Evolutionary conservation across 2,797 vertebrate genomes (phyloP), one percentile per base, ranked within the genome.

Genomic region (Chaetodon trifasciatus): DNA sequence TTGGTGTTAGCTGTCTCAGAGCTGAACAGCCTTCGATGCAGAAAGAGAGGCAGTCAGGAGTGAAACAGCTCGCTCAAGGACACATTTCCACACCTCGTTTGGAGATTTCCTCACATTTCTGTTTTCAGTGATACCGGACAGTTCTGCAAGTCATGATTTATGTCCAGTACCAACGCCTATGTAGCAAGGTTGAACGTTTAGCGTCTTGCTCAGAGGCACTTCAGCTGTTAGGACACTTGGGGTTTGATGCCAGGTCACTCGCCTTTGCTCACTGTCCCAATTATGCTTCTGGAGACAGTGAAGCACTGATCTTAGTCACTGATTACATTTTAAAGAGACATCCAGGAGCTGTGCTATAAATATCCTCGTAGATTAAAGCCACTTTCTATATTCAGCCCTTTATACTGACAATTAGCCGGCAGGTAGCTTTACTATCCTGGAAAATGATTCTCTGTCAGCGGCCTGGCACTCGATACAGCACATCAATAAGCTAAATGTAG

Each of bases 401-500:
- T 58, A 17, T 55, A 52, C 23, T 78, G 78, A 81, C 82, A 81
- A 44, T 87, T 76, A 90, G 57, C 42, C 6, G n/a, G 50, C 8
- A 13, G 52, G 63, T 67, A 44, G 60, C 72, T 76, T 82, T 50
- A 70, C 69, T 68, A 42, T 69, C 19, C 52, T 2, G 24, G 65
- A 64, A 67, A 72, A 74, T 60, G 56, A 83, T 69, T 80, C 68
- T 60, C 66, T 50, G 74, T 52, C 60, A 44, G 67, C 50, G 12
- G 13, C 77, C 37, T 28, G 73, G 86, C 84, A 85, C 72, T 86
- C 61, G 40, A 82, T 86, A 32, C 57, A 23, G 10, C 19, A 17
- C 42, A 68, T 91, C 90, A 77, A 80, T 90, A 75, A 58, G 78
- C 86, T 85, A 86, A 88, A 88, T 86, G 79, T 60, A 63, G 83